phyloP scores from a whole-genome alignment of 2,113 vertebrate species.

The Eurypyga helias region DNA sequence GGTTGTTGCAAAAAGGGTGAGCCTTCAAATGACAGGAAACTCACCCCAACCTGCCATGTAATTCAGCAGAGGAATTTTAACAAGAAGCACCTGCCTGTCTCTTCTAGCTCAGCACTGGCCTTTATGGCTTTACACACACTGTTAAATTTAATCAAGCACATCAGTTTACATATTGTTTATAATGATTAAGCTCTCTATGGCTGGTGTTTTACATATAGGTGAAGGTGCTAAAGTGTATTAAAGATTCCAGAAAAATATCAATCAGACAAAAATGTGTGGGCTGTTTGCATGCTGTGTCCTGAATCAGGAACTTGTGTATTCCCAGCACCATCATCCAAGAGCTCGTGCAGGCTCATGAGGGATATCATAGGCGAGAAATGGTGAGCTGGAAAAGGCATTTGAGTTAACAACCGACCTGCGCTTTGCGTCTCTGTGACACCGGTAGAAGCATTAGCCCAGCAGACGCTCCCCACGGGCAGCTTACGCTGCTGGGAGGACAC shows the following conservation, averaged over 20 bases:
- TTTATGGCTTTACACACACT: slow-evolving; percentile 5
- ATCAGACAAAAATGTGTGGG: accelerated
- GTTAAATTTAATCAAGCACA: slow-evolving; percentile 53
- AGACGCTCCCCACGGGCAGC: not conserved
- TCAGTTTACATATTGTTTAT: slow-evolving; percentile 9
- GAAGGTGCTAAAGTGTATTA: not conserved
- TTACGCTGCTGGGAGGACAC: accelerated
- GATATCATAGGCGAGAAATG: not conserved
- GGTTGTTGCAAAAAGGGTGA: not conserved
- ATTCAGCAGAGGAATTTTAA: slow-evolving; percentile 53
- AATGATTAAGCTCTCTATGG: not conserved
- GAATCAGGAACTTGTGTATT: accelerated
- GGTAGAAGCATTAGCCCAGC: not conserved
- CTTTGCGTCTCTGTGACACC: not conserved
- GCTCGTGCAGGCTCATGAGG: not conserved
- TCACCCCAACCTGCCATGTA: slow-evolving; percentile 11
- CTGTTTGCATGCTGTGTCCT: not conserved
- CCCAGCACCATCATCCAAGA: not conserved
- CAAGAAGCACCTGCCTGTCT: slow-evolving; percentile 59
- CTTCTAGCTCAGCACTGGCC: not conserved
- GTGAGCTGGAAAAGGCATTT: not conserved
- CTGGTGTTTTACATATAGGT: not conserved
- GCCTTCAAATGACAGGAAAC: not conserved
- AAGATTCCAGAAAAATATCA: not conserved
- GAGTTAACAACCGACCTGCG: not conserved